Evolutionary conservation across 1,140 invertebrate species (phyloP).

Genomic region (Potamilus streckersoni): DNA sequence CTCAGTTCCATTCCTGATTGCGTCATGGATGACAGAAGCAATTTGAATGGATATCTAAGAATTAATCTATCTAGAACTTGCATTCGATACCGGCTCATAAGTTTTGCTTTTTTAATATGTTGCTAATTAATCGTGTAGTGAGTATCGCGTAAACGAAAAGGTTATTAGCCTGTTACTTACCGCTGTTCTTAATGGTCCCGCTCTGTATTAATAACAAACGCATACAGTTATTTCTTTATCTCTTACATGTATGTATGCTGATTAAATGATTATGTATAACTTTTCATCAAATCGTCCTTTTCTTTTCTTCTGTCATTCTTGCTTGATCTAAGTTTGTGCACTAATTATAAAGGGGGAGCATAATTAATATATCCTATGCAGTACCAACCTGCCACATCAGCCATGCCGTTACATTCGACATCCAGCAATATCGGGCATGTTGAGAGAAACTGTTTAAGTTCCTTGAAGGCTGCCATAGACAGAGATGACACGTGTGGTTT

Average conservation of each 20-base stretch:
- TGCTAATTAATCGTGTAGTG: too few species aligned
- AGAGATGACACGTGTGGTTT: slow-evolving; percentile 69
- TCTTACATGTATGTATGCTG: not conserved
- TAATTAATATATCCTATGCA: not conserved
- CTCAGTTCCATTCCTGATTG: too few species aligned
- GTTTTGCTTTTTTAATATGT: too few species aligned
- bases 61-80: too few species aligned
- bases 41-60: too few species aligned
- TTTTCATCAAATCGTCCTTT: not conserved
- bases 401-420: slow-evolving; percentile 46
- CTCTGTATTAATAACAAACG: too few species aligned
- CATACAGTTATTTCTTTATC: too few species aligned
- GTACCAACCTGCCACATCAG: slow-evolving; percentile 50
- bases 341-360: not conserved
- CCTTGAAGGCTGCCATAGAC: slow-evolving; percentile 64
- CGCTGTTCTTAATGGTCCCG: too few species aligned
- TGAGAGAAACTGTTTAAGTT: slow-evolving; percentile 56
- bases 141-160: too few species aligned
- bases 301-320: not conserved
- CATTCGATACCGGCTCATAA: too few species aligned
- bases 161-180: not conserved
- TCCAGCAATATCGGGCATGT: slow-evolving; percentile 61
- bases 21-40: too few species aligned
- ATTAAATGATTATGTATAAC: too few species aligned
- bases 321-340: not conserved